These are phyloP conservation scores for Dastarcus helophoroides DNA, from an alignment of 2,888 invertebrate species.

Conservation along the genomic window DNA sequence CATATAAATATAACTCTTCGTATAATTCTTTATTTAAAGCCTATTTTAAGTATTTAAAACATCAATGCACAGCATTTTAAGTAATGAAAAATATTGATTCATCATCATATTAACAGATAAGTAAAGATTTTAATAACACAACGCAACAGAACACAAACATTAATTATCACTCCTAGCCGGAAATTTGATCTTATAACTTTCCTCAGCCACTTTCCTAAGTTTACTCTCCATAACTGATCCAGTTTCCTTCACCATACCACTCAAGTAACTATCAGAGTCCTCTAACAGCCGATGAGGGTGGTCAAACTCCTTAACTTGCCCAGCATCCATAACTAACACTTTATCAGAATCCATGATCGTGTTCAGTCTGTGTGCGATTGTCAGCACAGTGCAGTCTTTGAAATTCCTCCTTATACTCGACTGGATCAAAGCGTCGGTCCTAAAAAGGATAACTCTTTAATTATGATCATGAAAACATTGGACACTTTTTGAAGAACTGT, in stretches of 20 bases:
- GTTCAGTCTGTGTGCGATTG: conserved; percentile 71
- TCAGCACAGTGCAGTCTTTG: conserved; percentile 64
- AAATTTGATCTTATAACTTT: conserved; percentile 21
- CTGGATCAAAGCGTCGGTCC: conserved; percentile 69
- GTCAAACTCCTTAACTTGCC: conserved; percentile 42
- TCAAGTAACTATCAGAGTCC: conserved; percentile 27
- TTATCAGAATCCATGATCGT: conserved; percentile 79
- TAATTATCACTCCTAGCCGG: too few species aligned
- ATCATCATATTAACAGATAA: too few species aligned
- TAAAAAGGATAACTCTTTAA: conserved; percentile 36
- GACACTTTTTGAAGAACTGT: too few species aligned
- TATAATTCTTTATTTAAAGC: too few species aligned
- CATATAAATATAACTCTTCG: too few species aligned
- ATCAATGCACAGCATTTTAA: too few species aligned
- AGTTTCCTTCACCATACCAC: conserved; percentile 33
- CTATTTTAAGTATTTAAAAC: too few species aligned
- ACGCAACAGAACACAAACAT: too few species aligned
- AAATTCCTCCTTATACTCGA: conserved; percentile 63
- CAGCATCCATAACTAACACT: conserved; percentile 49
- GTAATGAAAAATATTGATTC: too few species aligned
- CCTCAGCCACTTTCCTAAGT: conserved; percentile 23
- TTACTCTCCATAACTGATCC: conserved; percentile 25
- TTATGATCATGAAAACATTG: too few species aligned
- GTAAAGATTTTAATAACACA: too few species aligned
- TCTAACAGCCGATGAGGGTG: conserved; percentile 37